These are phyloP conservation scores for Epinotia ramella DNA, from an alignment of 2,888 invertebrate species.

Conservation along the genomic window DNA sequence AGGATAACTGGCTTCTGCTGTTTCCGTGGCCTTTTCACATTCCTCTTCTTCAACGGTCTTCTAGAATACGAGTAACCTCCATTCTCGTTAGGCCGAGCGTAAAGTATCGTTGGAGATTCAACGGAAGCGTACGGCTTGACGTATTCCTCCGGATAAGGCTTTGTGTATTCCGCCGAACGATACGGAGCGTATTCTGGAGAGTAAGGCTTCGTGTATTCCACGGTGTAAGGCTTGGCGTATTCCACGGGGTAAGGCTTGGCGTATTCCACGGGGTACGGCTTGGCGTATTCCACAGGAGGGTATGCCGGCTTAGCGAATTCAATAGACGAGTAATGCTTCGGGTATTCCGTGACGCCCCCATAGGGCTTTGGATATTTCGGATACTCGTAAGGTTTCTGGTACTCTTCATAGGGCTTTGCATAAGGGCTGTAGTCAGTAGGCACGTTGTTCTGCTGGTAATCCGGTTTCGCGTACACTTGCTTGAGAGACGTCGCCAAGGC, in stretches of 20 bases:
- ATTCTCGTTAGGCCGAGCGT: constrained; percentile 68
- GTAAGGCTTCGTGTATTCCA: constrained; percentile 9
- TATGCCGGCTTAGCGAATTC: background rate
- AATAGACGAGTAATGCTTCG: constrained; percentile 10
- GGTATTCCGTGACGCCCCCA: constrained; percentile 17
- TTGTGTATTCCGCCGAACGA: constrained; percentile 6
- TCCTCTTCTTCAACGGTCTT: constrained; percentile 52
- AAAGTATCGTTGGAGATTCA: constrained; percentile 62
- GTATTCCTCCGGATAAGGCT: constrained; percentile 44
- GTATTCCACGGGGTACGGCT: constrained; percentile 3
- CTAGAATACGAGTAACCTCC: constrained; percentile 73
- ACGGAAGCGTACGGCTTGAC: constrained; percentile 47
- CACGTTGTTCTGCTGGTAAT: constrained; percentile 18
- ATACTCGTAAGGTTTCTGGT: constrained; percentile 31
- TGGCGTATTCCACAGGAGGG: background rate
- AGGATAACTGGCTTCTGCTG: constrained; percentile 63
- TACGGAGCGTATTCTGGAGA: constrained; percentile 12
- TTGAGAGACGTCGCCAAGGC: constrained; percentile 34
- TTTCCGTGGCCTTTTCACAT: constrained; percentile 48
- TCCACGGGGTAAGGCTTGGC: constrained; percentile 10
- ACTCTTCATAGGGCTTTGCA: constrained; percentile 14
- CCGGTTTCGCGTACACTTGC: constrained; percentile 43
- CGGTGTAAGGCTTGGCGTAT: background rate
- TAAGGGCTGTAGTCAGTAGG: constrained; percentile 20
- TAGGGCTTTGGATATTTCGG: constrained; percentile 19